These are phyloP conservation scores for Anguilla marmorata DNA, from an alignment of 2,797 vertebrate species.

Conservation along the genomic window DNA sequence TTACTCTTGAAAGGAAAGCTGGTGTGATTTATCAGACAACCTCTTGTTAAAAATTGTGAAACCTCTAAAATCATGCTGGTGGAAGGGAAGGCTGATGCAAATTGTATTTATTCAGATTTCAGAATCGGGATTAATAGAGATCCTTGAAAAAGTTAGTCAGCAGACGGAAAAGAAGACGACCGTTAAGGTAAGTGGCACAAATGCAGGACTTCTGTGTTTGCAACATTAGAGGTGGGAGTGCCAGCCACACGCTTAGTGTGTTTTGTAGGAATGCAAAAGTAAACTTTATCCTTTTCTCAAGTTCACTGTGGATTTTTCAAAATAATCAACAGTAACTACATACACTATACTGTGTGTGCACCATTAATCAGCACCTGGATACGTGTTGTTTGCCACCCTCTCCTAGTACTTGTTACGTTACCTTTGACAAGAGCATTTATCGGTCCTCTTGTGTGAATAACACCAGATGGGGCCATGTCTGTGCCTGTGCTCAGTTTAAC, in stretches of 20 bases:
- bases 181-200: slow-evolving; percentile 79
- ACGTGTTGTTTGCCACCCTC: background rate
- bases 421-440: background rate
- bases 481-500: slow-evolving; percentile 81
- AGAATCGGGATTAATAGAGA: slow-evolving; percentile 94
- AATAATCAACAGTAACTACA: background rate
- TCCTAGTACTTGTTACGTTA: background rate
- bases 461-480: slow-evolving; percentile 13
- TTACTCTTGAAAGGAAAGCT: background rate
- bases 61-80: background rate
- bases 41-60: background rate
- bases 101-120: slow-evolving; percentile 75
- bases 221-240: background rate
- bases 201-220: background rate
- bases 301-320: background rate
- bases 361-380: background rate
- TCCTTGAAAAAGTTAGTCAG: slow-evolving; percentile 97
- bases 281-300: background rate
- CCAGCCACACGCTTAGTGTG: background rate
- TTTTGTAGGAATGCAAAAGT: background rate
- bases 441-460: too few species aligned
- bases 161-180: slow-evolving; percentile 96
- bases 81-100: background rate
- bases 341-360: background rate
- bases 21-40: background rate